These are phyloP conservation scores for Brevimyrus niger DNA, from an alignment of 2,113 vertebrate genomes.

Conservation along the genomic window DNA sequence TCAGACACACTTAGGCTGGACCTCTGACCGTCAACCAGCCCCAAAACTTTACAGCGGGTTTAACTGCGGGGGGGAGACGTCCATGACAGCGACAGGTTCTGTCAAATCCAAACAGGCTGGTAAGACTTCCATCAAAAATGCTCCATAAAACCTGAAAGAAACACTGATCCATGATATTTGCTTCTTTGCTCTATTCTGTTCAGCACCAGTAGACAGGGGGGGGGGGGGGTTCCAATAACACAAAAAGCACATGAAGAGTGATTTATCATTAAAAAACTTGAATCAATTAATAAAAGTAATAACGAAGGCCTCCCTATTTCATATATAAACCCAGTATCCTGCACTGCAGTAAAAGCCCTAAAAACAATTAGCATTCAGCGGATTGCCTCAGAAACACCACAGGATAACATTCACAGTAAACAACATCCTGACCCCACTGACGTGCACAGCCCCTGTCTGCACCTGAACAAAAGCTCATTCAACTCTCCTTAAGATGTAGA, in stretches of 20 bases:
- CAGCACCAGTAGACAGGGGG: neutral
- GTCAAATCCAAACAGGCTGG: neutral
- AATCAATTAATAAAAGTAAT: neutral
- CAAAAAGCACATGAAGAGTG: neutral
- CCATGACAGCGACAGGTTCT: neutral
- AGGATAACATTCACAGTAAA: conserved; percentile 7
- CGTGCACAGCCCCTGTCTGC: neutral
- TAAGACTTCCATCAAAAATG: neutral
- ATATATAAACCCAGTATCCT: neutral
- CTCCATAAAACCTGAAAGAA: neutral
- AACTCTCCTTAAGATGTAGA: conserved; percentile 77
- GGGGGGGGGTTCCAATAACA: neutral
- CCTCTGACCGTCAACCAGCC: neutral
- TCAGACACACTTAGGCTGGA: neutral
- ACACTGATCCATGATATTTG: neutral
- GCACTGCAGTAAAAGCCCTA: neutral
- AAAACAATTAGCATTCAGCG: neutral
- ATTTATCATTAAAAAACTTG: neutral
- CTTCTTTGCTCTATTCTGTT: neutral
- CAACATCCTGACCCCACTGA: neutral
- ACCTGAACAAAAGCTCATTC: conserved; percentile 16
- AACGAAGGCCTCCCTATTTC: neutral
- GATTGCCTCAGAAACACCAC: neutral
- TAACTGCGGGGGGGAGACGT: neutral
- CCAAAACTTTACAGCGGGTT: neutral